Conservation (phyloP, 2,888 invertebrate genomes). For the Dorcus parallelipipedus region DNA sequence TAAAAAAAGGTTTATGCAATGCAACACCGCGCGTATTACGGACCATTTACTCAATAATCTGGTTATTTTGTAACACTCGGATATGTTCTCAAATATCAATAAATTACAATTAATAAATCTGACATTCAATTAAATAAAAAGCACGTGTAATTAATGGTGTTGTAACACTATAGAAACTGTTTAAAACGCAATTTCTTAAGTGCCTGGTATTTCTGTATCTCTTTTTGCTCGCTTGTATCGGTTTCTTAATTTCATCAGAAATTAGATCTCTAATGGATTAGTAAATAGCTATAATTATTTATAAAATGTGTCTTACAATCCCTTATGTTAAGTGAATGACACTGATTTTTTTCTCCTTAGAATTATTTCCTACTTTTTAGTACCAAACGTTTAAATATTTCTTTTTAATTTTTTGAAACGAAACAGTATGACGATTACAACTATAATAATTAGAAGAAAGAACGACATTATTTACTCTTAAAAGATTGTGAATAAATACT, state of each 20-base stretch:
- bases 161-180: constrained; percentile 2
- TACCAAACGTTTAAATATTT: too few relatives aligned
- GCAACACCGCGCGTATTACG: neutral
- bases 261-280: neutral
- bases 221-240: neutral
- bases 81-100: constrained; percentile 1
- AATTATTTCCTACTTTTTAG: too few relatives aligned
- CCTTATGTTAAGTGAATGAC: too few relatives aligned
- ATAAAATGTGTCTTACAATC: too few relatives aligned
- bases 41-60: neutral
- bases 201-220: constrained; percentile 8
- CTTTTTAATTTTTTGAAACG: too few relatives aligned
- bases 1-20: neutral
- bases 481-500: too few relatives aligned
- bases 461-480: too few relatives aligned
- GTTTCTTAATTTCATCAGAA: neutral
- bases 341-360: too few relatives aligned
- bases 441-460: too few relatives aligned
- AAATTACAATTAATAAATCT: constrained; percentile 1
- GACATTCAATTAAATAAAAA: neutral
- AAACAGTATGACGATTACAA: too few relatives aligned
- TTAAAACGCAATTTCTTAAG: constrained; percentile 1
- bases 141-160: constrained; percentile 9
- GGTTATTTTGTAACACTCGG: neutral
- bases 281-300: too few relatives aligned